Evolutionary conservation across 2,797 vertebrate species (phyloP).

Genomic region (Poecilia velifera): DNA sequence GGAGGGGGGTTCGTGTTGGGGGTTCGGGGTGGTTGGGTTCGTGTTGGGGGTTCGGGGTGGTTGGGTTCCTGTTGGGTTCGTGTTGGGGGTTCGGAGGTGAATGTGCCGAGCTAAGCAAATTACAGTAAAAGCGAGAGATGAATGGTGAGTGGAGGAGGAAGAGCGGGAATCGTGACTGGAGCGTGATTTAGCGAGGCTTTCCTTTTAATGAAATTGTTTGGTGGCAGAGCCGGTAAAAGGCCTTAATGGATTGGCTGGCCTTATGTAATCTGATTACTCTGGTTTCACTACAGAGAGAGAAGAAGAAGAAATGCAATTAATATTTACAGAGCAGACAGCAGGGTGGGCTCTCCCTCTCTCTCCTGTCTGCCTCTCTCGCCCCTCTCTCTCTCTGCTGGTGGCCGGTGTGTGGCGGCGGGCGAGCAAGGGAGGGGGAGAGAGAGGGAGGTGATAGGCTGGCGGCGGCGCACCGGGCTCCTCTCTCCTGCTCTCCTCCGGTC

Average conservation of each 20-base stretch:
- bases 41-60: background rate
- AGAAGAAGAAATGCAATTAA: slow-evolving; percentile 89
- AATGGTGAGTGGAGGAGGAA: slow-evolving; percentile 77
- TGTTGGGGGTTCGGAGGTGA: slow-evolving; percentile 8
- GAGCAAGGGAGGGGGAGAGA: slow-evolving; percentile 45
- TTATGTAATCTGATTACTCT: slow-evolving; percentile 99
- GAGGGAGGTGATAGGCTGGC: slow-evolving; percentile 74
- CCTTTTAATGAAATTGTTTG: slow-evolving; percentile 99
- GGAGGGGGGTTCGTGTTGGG: background rate
- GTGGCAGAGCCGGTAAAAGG: slow-evolving; percentile 99
- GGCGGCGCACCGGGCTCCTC: slow-evolving; percentile 65
- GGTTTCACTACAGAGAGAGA: slow-evolving; percentile 88
- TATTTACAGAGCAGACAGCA: slow-evolving; percentile 97
- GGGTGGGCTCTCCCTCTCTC: slow-evolving; percentile 83
- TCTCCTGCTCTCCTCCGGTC: slow-evolving; percentile 28
- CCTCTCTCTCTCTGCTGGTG: slow-evolving; percentile 46
- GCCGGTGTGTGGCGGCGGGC: slow-evolving; percentile 67
- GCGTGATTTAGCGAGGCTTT: slow-evolving; percentile 98
- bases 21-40: slow-evolving; percentile 66
- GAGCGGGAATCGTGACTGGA: slow-evolving; percentile 88
- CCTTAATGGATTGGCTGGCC: slow-evolving; percentile 99
- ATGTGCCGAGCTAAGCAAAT: slow-evolving; percentile 62
- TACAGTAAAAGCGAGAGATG: slow-evolving; percentile 76
- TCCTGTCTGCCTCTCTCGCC: slow-evolving; percentile 56
- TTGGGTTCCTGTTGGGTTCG: too few relatives aligned